Percentiles rank a stretch among this genome's conserved stretches.
phyloP scores from a whole-genome alignment of 2,888 invertebrate genomes.

The Drosophila bunnanda region DNA sequence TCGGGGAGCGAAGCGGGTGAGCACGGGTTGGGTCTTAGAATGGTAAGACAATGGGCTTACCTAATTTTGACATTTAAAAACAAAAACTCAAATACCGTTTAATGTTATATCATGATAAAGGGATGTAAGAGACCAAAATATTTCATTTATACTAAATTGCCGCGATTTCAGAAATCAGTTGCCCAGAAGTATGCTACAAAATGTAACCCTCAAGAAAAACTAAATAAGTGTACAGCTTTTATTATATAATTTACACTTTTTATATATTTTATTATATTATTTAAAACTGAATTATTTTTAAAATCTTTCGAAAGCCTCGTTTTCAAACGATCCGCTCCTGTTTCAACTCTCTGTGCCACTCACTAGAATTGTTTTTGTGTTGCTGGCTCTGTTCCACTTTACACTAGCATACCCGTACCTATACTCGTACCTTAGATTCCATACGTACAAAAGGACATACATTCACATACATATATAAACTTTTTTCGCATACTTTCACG shows the following conservation, averaged over 20 bases:
- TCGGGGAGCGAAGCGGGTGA: conserved; percentile 14
- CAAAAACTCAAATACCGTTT: background rate
- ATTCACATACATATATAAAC: background rate
- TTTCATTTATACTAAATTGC: background rate
- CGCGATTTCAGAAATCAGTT: background rate
- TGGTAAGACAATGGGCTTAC: no score
- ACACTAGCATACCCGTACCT: conserved; percentile 23
- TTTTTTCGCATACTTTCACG: conserved; percentile 67
- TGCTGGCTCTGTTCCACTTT: conserved; percentile 74
- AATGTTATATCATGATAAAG: background rate
- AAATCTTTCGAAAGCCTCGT: background rate
- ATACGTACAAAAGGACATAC: conserved; percentile 2
- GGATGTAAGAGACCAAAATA: background rate
- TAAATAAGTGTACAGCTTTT: background rate
- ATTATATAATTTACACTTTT: no score
- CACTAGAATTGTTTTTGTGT: conserved; percentile 55
- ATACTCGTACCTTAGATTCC: conserved; percentile 5
- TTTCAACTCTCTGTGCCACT: conserved; percentile 51
- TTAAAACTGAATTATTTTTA: background rate
- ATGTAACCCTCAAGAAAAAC: background rate
- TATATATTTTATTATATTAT: background rate
- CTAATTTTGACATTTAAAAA: background rate
- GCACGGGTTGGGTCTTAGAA: background rate
- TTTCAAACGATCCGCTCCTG: conserved; percentile 62
- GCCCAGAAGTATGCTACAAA: conserved; percentile 1